Percentiles rank a stretch among this genome's conserved stretches.
phyloP scores from a whole-genome alignment of 2,797 vertebrate species.

The Falco rusticolus region DNA sequence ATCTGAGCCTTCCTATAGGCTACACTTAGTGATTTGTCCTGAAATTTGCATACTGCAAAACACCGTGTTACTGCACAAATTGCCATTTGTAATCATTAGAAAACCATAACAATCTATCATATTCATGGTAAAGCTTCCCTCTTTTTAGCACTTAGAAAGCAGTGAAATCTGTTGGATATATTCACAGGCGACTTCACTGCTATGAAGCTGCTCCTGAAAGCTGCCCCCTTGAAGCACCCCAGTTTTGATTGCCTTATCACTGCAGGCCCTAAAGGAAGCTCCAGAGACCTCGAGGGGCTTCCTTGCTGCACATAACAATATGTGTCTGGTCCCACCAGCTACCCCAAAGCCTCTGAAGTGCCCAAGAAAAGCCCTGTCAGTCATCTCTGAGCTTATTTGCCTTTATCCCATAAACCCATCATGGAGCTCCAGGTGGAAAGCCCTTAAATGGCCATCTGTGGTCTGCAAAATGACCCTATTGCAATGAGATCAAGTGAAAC shows the following conservation, averaged over 20 bases:
- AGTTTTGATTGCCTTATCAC: neutral
- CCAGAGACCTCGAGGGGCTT: neutral
- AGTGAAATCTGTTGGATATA: neutral
- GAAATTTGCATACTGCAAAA: neutral
- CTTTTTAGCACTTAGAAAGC: neutral
- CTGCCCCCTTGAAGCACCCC: fast-evolving
- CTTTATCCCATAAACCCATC: neutral
- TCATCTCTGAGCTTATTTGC: neutral
- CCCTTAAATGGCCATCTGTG: fast-evolving
- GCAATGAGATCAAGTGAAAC: neutral
- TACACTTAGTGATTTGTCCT: neutral
- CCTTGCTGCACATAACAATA: neutral
- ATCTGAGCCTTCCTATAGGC: neutral
- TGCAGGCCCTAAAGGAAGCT: neutral
- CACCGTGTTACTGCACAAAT: neutral
- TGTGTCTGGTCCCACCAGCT: neutral
- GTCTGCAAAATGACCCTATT: neutral
- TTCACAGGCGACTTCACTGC: neutral
- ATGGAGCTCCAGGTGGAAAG: neutral
- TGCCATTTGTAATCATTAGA: neutral
- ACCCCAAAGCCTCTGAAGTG: neutral
- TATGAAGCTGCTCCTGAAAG: neutral
- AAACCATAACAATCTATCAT: neutral
- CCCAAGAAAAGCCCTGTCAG: neutral
- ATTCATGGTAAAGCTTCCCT: neutral